These are phyloP conservation scores for Lycia hirtaria DNA, from an alignment of 2,888 invertebrate species.

Conservation along the genomic window DNA sequence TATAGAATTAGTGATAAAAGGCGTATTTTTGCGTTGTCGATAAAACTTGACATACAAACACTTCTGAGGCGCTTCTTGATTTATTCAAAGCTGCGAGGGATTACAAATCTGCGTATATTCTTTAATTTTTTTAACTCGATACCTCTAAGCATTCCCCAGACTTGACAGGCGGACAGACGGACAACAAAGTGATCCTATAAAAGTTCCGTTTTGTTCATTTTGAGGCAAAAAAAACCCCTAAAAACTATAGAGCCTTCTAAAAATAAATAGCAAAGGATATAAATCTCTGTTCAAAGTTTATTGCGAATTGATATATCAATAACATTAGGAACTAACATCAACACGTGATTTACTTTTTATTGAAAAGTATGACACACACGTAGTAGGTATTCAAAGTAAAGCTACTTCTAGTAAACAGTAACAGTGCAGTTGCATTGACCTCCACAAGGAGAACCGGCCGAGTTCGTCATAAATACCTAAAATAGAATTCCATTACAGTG, in stretches of 20 bases:
- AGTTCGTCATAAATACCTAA: neutral
- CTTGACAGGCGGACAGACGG: no score
- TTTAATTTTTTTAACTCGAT: no score
- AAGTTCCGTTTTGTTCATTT: no score
- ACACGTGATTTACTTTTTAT: neutral
- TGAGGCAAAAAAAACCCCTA: no score
- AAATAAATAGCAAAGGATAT: slow-evolving; percentile 5
- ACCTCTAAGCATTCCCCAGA: no score
- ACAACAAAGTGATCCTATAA: no score
- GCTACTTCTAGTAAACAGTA: neutral
- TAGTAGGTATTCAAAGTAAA: neutral
- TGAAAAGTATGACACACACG: neutral
- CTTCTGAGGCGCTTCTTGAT: no score
- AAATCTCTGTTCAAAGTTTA: neutral
- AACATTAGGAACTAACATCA: neutral
- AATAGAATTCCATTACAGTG: neutral
- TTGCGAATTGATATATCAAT: neutral
- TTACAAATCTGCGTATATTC: no score
- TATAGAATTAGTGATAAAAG: no score
- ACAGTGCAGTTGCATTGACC: slow-evolving; percentile 43
- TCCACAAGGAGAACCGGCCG: slow-evolving; percentile 47
- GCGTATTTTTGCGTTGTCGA: no score
- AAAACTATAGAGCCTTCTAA: slow-evolving; percentile 1
- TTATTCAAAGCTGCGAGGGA: no score
- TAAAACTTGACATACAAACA: no score